Evolutionary conservation across 1,140 invertebrate genomes (phyloP).

Genomic region (Pseudachorutes palmiensis): DNA sequence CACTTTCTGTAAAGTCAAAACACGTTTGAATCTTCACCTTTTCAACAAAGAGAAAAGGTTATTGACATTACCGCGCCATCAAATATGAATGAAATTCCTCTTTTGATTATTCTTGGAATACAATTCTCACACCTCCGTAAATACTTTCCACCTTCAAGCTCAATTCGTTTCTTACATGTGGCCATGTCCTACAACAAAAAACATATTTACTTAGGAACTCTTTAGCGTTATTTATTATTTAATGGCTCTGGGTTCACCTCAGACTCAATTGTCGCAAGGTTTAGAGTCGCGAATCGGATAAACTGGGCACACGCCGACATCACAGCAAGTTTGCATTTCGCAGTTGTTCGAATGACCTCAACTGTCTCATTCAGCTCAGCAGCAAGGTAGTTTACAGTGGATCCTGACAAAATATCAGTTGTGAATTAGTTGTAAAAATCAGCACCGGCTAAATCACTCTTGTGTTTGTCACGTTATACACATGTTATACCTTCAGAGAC

Average conservation of each 20-base stretch:
- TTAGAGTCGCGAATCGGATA: constrained; percentile 28
- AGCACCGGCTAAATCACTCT: neutral
- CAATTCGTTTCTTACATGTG: constrained; percentile 22
- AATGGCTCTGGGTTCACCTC: constrained; percentile 13
- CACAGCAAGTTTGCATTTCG: constrained; percentile 32
- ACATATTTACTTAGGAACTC: neutral
- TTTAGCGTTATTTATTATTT: neutral
- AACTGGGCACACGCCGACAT: constrained; percentile 30
- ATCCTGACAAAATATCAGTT: constrained; percentile 15
- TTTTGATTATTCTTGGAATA: constrained; percentile 71
- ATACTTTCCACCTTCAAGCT: constrained; percentile 39
- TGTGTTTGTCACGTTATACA: neutral
- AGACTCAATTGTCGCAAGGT: constrained; percentile 27
- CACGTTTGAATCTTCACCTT: neutral
- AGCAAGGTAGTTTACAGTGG: constrained; percentile 28
- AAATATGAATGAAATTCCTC: constrained; percentile 71
- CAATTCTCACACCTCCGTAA: constrained; percentile 48
- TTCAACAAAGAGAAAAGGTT: constrained; percentile 14
- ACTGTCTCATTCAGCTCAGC: constrained; percentile 21
- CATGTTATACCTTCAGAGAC: neutral
- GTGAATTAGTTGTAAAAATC: neutral
- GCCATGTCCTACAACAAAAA: constrained; percentile 26
- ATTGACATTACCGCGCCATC: constrained; percentile 65
- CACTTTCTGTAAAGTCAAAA: constrained; percentile 61
- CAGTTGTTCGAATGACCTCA: constrained; percentile 14